Evolutionary conservation across 2,113 vertebrate species (phyloP), one percentile per base, ranked within the genome.

Genomic region (Hyperopisus bebe): DNA sequence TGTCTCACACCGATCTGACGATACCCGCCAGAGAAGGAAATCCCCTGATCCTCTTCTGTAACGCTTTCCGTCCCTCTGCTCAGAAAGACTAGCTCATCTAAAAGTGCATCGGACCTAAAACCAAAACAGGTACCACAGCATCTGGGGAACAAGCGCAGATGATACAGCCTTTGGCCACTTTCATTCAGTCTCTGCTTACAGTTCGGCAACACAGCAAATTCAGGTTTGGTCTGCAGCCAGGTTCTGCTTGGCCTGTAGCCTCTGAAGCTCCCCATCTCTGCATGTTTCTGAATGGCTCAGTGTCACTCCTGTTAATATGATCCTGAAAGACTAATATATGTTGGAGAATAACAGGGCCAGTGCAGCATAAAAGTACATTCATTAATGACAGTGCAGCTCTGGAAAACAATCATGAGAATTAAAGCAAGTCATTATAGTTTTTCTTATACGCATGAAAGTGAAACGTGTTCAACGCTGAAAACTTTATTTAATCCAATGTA

Each of bases 141-240:
- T 51, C 42, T n/a, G 21, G 15, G 55, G n/a, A 88, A 46, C 24
- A 66, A 62, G 58, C 1, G 3, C 21, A 39, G 55, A 11, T 5
- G 31, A 17, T 50, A 8, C 19, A 2, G 24, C 13, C 35, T 19
- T 48, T 35, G 13, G n/a, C 24, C 66, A 21, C 13, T 80, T 66
- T 19, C 7, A 11, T 77, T 50, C 9, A 3, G 5, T 80, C 62
- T 77, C n/a, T 50, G 53, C 92, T 88, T 66, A 90, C 92, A 93
- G 85, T 47, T 88, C 92, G 62, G 89, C 91, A 44, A 91, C 92
- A 80, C 13, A 11, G 1, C 3, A 83, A 91, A 89, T 92, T 39
- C 84, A 39, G 80, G 90, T 90, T 93, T 94, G 92, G 94, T 90
- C n/a, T 8, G 0, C 5, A 89, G 88, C 89, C 93, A 93, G 92